Base-by-base conservation (phyloP, 2,888 invertebrate species). In the Drosophila maculinotata region DNA sequence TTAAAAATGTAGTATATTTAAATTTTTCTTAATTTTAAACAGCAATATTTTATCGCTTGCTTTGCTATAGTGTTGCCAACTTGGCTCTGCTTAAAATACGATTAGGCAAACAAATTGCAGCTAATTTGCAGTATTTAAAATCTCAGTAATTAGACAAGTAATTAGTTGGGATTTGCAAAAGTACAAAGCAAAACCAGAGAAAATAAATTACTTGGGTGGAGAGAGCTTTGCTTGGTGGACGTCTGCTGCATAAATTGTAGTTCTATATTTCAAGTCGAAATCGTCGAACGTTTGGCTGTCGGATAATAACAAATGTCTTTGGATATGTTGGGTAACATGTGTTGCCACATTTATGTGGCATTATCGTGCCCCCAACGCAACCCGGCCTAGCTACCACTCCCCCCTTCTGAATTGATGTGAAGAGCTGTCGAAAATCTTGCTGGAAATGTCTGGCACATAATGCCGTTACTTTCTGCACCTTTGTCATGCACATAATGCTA, bases 111-210 rank as follows among this genome's bases (percentile, higher is more conserved):
- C 87, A 81, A 88, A 88, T 89, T 81, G 85, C 81, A 72, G 73
- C 73, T 76, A 78, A 78, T 88, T 88, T 73, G 66, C 71, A 41
- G 35, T 36, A 17, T 20, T 45, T 28, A 53, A 87, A 86, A 82
- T 78, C 76, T 73, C 62, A 57, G 88, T 76, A 88, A 88, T 89
- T 88, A 85, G 87, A 69, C 88, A 72, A 75, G 87, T 81, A 88
- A 88, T 88, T 88, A 88, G 89, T 79, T 53, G 45, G 72, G 81
- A 77, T 87, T 86, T 58, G 41, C 42, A 56, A 66, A 49, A 51
- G 30, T 64, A 56, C 47, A 63, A 75, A 62, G 60, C 41, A 49
- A 59, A 58, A 42, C 42, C 48, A 25, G 36, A 25, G 41, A 48
- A 67, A 65, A 60, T 72, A 60, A 62, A 75, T 75, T 63, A 51